A percentile compares a stretch with the other conserved stretches of the same genome.
Conservation (phyloP, 2,797 vertebrate genomes). For the Sciurus vulgaris region DNA sequence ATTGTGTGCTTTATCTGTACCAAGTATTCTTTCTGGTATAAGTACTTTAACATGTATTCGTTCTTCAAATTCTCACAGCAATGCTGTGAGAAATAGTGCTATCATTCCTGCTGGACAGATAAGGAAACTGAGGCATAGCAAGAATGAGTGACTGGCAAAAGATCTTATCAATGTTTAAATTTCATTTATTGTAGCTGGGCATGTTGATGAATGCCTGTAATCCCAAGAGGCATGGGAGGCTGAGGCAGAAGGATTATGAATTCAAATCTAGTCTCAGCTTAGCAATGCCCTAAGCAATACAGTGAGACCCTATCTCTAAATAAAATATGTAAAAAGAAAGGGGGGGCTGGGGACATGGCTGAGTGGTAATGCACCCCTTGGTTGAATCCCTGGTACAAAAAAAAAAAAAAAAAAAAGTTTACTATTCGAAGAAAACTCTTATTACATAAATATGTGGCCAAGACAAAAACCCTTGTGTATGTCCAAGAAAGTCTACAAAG, state of each 20-base stretch:
- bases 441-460: background rate
- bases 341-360: too few species aligned
- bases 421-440: background rate
- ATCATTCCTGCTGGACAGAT: background rate
- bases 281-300: too few species aligned
- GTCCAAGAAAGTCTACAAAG: background rate
- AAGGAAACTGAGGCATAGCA: background rate
- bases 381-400: too few species aligned
- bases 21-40: background rate
- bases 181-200: background rate
- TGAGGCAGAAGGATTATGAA: too few species aligned
- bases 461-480: background rate
- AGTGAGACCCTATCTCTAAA: too few species aligned
- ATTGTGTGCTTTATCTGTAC: background rate
- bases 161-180: background rate
- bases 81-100: background rate
- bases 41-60: background rate
- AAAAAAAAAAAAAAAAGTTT: background rate
- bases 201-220: too few species aligned
- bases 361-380: too few species aligned
- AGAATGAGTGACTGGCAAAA: background rate
- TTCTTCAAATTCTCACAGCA: constrained; percentile 4
- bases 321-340: too few species aligned
- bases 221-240: too few species aligned
- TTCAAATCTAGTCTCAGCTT: too few species aligned